phyloP scores from a whole-genome alignment of 2,888 invertebrate genomes.

The Clusia tigrina region DNA sequence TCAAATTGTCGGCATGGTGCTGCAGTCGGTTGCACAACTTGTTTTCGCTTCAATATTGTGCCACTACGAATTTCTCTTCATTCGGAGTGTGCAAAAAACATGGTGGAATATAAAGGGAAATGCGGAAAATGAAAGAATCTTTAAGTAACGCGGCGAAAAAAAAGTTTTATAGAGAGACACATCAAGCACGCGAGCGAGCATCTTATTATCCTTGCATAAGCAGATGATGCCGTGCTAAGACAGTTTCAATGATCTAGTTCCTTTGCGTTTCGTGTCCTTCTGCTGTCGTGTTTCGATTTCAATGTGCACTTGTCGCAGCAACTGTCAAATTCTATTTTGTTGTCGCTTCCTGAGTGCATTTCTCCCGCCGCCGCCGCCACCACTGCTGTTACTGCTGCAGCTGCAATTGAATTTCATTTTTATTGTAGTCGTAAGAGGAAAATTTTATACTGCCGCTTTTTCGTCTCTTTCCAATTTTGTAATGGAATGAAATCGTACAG shows the following conservation, averaged over 20 bases:
- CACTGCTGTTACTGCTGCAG: background rate
- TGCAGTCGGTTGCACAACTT: background rate
- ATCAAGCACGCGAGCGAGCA: slow-evolving; percentile 4
- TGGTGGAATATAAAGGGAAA: background rate
- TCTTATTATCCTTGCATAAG: slow-evolving; percentile 28
- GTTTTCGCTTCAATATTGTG: slow-evolving; percentile 1
- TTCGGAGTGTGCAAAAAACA: slow-evolving; percentile 35
- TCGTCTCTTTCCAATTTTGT: too few species aligned
- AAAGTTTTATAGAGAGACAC: background rate
- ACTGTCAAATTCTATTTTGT: too few species aligned
- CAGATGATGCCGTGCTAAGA: slow-evolving; percentile 13
- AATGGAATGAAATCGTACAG: too few species aligned
- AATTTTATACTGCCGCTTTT: too few species aligned
- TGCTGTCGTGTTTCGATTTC: too few species aligned
- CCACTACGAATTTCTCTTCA: slow-evolving; percentile 22
- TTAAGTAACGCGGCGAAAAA: too few species aligned
- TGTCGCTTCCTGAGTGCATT: too few species aligned
- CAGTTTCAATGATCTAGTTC: background rate
- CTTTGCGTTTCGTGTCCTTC: background rate
- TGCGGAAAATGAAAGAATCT: background rate
- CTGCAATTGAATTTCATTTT: background rate
- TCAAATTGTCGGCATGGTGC: slow-evolving; percentile 2
- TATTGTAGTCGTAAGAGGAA: too few species aligned
- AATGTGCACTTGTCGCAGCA: too few species aligned
- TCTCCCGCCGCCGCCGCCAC: too few species aligned